Conservation (phyloP, 2,113 vertebrate species). For the Lanius ludovicianus region DNA sequence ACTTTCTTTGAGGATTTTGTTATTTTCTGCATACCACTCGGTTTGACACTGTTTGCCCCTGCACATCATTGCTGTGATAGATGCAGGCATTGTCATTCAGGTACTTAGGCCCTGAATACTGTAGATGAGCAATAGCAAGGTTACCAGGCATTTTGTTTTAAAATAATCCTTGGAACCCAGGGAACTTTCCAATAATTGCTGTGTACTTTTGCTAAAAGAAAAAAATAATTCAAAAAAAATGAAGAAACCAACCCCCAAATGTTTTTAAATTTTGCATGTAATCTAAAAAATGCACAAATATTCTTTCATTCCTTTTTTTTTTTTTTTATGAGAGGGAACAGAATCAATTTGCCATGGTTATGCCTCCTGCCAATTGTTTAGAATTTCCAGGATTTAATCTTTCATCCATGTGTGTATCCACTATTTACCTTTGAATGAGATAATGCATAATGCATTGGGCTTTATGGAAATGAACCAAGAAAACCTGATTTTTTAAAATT, state of each 20-base stretch:
- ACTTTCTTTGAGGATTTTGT: conserved; percentile 42
- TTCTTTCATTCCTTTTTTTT: conserved; percentile 71
- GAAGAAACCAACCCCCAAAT: background rate
- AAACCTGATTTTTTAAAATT: background rate
- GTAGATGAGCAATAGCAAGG: background rate
- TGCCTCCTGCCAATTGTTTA: conserved; percentile 77
- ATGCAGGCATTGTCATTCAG: background rate
- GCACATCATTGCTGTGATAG: background rate
- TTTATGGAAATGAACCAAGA: conserved; percentile 69
- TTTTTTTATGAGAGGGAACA: conserved; percentile 65
- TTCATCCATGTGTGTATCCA: conserved; percentile 73
- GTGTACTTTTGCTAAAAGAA: background rate
- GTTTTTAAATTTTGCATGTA: conserved; percentile 52
- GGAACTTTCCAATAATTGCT: background rate
- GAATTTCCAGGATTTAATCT: conserved; percentile 77
- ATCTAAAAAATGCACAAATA: conserved; percentile 70
- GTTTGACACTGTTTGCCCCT: background rate
- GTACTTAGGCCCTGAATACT: background rate
- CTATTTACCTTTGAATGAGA: conserved; percentile 75
- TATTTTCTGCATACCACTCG: background rate
- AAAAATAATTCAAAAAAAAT: background rate
- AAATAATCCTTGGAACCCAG: background rate
- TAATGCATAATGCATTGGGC: conserved; percentile 73
- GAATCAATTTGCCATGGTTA: conserved; percentile 78
- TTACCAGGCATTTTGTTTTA: conserved; percentile 5